Base-by-base conservation (phyloP, 2,797 vertebrate species). In the Galago senegalensis region DNA sequence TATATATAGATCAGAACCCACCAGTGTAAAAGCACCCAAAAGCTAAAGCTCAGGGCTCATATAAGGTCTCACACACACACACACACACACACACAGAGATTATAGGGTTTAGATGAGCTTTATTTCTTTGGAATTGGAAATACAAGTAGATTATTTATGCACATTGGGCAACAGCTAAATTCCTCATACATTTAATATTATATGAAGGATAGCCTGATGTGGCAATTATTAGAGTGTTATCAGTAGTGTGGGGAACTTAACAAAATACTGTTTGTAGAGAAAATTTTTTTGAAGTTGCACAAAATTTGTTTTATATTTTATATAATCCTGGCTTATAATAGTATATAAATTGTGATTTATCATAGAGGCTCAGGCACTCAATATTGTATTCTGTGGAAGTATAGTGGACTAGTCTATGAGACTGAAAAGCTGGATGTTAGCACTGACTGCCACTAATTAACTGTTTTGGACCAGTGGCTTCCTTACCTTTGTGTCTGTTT, bases 111-210 rank as follows among this genome's bases (percentile, higher is more conserved):
- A 82, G 17, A 79, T 40, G 6, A 81, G 11, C 16, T 87, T 88
- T 84, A 75, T 13, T 70, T 89, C 25, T 94, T 95, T 92, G 65
- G 20, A 88, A 82, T 95, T 82, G 27, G 17, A 75, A 63, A 31
- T 91, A 25, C 0, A 84, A 61, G 21, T 91, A 46, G 37, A 18
- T 89, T 56, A 27, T 92, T 87, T 72, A 87, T 70, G 11, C 12
- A 95, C 17, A 31, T 53, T 91, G 37, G n/a, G 3, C 29, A 89
- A 87, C 70, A 91, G 46, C n/a, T 81, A 91, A 92, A 37, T 88
- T 60, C 86, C 18, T 83, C 21, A 63, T 56, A 53, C 17, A 94
- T 76, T 3, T 40, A 43, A 83, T 81, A 37, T 89, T 89, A 76
- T 2, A 34, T 2, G 53, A 84, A 65, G 53, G 69, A 63, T 61